phyloP scores from a whole-genome alignment of 2,888 invertebrate species.

The Ochropleura leucogaster region DNA sequence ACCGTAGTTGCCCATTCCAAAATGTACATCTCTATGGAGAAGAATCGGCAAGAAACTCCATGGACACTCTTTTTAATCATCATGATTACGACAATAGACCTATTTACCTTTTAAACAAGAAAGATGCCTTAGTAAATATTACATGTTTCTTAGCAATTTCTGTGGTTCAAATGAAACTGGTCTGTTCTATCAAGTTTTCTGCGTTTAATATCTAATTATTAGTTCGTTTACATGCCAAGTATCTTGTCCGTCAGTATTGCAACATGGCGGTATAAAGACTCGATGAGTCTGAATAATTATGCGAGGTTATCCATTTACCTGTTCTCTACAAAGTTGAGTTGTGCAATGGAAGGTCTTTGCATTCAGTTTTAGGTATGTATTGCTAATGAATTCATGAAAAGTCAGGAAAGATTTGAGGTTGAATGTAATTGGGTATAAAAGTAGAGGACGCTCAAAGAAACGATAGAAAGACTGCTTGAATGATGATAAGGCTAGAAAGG shows the following conservation, averaged over 20 bases:
- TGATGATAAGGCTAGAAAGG: too few species aligned
- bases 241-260: constrained; percentile 53
- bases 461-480: too few species aligned
- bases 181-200: constrained; percentile 28
- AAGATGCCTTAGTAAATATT: constrained; percentile 19
- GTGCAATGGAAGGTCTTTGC: constrained; percentile 31
- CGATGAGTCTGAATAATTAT: constrained; percentile 41
- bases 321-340: constrained; percentile 25
- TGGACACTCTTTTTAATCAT: too few species aligned
- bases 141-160: background rate
- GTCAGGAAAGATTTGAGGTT: too few species aligned
- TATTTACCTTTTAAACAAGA: constrained; percentile 39
- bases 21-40: too few species aligned
- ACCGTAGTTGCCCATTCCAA: too few species aligned
- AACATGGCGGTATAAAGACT: constrained; percentile 48
- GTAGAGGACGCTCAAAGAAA: too few species aligned
- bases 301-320: constrained; percentile 28
- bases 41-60: too few species aligned
- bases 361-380: constrained; percentile 23
- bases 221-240: constrained; percentile 53
- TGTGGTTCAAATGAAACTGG: constrained; percentile 40
- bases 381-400: background rate
- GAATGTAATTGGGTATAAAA: too few species aligned
- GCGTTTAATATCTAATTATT: constrained; percentile 48
- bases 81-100: background rate